These are phyloP conservation scores for Laticauda laticaudata DNA, from an alignment of 2,113 vertebrate species.

Conservation along the genomic window DNA sequence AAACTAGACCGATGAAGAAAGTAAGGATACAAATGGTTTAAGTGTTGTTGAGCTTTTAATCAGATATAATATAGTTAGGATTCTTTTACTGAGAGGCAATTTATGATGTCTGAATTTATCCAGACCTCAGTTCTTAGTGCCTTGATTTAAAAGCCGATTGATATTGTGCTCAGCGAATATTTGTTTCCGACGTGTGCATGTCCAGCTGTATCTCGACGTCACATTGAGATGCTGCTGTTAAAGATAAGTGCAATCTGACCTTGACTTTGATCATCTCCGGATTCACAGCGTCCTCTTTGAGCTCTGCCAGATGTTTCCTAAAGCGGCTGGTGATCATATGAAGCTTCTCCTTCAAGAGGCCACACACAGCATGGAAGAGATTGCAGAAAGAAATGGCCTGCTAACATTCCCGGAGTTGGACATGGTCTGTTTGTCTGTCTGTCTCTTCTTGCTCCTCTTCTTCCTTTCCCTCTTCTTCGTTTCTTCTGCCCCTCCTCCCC, in stretches of 20 bases:
- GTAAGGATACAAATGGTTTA: too few species aligned
- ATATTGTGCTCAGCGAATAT: neutral
- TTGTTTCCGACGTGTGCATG: neutral
- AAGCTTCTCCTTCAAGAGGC: slow-evolving; percentile 78
- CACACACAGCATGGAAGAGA: slow-evolving; percentile 79
- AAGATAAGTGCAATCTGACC: neutral
- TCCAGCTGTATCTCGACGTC: neutral
- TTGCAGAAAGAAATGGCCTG: slow-evolving; percentile 80
- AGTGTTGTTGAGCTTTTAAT: too few species aligned
- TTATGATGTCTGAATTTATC: neutral
- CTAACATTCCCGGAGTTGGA: slow-evolving; percentile 76
- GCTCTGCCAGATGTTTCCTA: slow-evolving; percentile 91
- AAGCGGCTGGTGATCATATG: slow-evolving; percentile 73
- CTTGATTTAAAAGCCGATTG: neutral
- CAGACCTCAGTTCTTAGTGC: neutral
- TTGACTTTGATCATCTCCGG: slow-evolving; percentile 44
- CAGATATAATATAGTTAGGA: too few species aligned
- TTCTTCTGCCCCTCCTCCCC: too few species aligned
- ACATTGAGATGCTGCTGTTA: neutral
- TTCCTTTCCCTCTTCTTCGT: too few species aligned
- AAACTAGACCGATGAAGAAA: too few species aligned
- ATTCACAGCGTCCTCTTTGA: slow-evolving; percentile 79
- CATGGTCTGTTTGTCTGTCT: slow-evolving; percentile 68
- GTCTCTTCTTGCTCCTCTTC: too few species aligned
- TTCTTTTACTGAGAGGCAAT: neutral